Percentiles rank a stretch among this genome's conserved stretches.
Evolutionary conservation across 2,797 vertebrate species (phyloP).

Genomic region (Hybognathus amarus): DNA sequence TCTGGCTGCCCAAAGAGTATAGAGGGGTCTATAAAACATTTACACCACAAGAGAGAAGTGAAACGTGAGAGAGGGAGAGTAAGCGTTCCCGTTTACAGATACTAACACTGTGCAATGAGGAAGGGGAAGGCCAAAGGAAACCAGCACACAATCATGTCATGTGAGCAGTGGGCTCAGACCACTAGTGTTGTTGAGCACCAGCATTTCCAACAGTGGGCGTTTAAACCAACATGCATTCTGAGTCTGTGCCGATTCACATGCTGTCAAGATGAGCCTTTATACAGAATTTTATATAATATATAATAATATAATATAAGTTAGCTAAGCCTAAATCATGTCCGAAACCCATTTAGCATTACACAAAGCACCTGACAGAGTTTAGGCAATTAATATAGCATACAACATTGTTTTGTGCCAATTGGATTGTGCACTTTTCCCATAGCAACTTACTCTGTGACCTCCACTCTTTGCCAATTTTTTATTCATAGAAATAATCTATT

Average conservation of each 20-base stretch:
- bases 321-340: too few species aligned
- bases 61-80: conserved; percentile 64
- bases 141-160: conserved; percentile 27
- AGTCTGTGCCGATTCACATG: too few species aligned
- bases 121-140: conserved; percentile 68
- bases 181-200: neutral
- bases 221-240: too few species aligned
- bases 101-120: conserved; percentile 68
- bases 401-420: neutral
- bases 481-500: neutral
- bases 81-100: conserved; percentile 80
- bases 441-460: neutral
- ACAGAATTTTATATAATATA: too few species aligned
- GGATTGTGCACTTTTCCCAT: neutral
- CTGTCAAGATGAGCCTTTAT: too few species aligned
- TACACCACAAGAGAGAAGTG: conserved; percentile 64
- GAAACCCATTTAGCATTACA: too few species aligned
- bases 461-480: neutral
- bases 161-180: neutral
- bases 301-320: too few species aligned
- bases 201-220: neutral
- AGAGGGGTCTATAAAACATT: conserved; percentile 74
- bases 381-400: neutral
- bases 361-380: neutral
- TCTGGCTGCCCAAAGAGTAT: conserved; percentile 71